These are phyloP conservation scores for Nephila pilipes DNA, from an alignment of 1,140 invertebrate species.

Conservation along the genomic window DNA sequence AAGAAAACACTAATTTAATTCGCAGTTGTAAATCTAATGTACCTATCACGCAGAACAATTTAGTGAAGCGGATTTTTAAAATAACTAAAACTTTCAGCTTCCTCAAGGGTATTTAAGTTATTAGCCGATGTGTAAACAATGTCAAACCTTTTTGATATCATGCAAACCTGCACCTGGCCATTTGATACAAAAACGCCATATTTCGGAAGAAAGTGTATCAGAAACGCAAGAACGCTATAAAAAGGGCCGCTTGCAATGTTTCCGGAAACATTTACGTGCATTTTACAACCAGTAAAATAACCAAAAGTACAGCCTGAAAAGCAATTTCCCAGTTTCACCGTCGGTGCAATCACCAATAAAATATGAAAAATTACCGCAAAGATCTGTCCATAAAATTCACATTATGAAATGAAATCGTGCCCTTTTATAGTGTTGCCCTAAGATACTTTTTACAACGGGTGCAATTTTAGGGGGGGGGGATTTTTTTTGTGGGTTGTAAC, in stretches of 20 bases:
- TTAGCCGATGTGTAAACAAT: too few species aligned
- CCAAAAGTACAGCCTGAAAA: conserved; percentile 12
- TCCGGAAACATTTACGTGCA: conserved; percentile 18
- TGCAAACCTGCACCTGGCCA: background rate
- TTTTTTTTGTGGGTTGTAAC: background rate
- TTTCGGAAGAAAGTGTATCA: background rate
- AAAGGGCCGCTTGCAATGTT: background rate
- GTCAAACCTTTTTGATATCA: background rate
- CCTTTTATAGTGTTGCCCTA: background rate
- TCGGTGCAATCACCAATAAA: background rate
- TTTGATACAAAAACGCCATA: background rate
- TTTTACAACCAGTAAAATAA: conserved; percentile 46
- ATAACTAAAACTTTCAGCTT: too few species aligned
- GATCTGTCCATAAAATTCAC: conserved; percentile 22
- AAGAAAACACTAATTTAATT: too few species aligned
- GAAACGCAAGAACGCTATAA: background rate
- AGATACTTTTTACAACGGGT: conserved; percentile 6
- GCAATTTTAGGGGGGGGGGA: background rate
- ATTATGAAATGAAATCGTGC: conserved; percentile 40
- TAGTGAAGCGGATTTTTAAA: too few species aligned
- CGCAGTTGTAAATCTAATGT: too few species aligned
- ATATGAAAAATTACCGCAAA: conserved; percentile 8
- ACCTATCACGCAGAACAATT: too few species aligned
- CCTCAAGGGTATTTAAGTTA: too few species aligned
- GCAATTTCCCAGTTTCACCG: conserved; percentile 25